Evolutionary conservation across 2,113 vertebrate species (phyloP), one percentile per base, ranked within the genome.

Genomic region (Takifugu bimaculatus): DNA sequence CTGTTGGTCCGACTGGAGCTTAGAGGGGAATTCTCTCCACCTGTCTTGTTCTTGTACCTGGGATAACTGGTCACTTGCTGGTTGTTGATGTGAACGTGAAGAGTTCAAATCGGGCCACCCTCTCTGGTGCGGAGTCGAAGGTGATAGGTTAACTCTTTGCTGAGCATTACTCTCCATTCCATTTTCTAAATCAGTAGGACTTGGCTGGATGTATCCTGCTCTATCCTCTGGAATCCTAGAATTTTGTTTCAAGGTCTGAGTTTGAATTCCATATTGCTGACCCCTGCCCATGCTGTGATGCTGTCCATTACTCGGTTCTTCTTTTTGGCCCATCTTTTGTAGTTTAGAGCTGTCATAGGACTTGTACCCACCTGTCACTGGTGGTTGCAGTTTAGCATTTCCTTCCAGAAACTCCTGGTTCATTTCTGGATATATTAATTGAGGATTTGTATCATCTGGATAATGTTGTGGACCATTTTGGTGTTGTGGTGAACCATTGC

Each of bases 101-200:
- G 91, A 83, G 80, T 91, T 91, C 57, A 91, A 63, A 70, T 94
- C 92, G 69, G 90, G 93, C 94, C 94, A 97, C 44, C 84, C 87
- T 47, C 87, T 78, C 64, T 93, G 92, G 50, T 87, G 57, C n/a
- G 70, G 56, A 50, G 62, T 78, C 0, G 70, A 65, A 79, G 71
- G 61, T 29, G 67, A 61, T 52, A 75, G 50, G 27, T 70, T 80
- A 11, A 26, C 50, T 70, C 62, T 79, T 50, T 79, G 82, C 53
- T 85, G 86, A 53, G 77, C 52, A 2, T 54, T 75, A 13, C 80
- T 90, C 70, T 75, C 88, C 47, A 64, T 67, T 43, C 88, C 88
- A 64, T 88, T 89, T 67, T 88, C 83, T 72, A 76, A 80, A 50
- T 79, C 63, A 61, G 59, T 54, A 26, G 74, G 67, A 58, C 43